phyloP scores from a whole-genome alignment of 1,140 invertebrate species.

The Habropoda laboriosa region DNA sequence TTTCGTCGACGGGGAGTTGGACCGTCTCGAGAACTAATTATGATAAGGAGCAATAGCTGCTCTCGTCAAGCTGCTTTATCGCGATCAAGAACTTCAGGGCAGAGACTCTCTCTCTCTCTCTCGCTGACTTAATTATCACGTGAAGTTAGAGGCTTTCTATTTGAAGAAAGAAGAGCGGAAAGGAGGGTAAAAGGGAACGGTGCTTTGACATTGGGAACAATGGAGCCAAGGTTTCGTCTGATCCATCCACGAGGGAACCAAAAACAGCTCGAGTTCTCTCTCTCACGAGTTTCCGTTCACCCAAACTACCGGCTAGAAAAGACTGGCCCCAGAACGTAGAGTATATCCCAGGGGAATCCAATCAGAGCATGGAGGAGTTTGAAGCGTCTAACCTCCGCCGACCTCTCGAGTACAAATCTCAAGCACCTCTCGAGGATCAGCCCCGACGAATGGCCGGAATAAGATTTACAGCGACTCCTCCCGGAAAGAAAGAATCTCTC shows the following conservation, averaged over 20 bases:
- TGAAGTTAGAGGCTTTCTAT: neutral
- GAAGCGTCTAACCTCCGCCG: conserved; percentile 39
- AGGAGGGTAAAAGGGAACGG: neutral
- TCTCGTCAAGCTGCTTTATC: conserved; percentile 17
- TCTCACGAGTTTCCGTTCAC: neutral
- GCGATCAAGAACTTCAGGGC: neutral
- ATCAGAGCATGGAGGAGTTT: conserved; percentile 53
- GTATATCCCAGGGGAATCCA: conserved; percentile 57
- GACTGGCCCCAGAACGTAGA: conserved; percentile 25
- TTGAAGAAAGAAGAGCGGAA: neutral
- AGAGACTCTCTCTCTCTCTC: too few species aligned
- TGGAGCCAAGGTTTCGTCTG: conserved; percentile 42
- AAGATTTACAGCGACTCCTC: conserved; percentile 57
- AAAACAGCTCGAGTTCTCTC: conserved; percentile 54
- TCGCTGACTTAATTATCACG: conserved; percentile 36
- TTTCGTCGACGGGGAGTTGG: neutral
- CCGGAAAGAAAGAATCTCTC: conserved; percentile 8
- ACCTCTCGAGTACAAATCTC: conserved; percentile 59
- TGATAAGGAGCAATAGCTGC: conserved; percentile 39
- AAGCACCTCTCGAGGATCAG: conserved; percentile 25
- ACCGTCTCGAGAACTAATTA: conserved; percentile 37
- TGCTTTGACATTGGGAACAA: conserved; percentile 56
- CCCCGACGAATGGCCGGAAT: conserved; percentile 29
- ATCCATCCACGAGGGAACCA: conserved; percentile 33
- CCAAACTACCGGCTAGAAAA: conserved; percentile 46